Evolutionary conservation across 2,113 vertebrate species (phyloP).

Genomic region (Parotia lawesii): DNA sequence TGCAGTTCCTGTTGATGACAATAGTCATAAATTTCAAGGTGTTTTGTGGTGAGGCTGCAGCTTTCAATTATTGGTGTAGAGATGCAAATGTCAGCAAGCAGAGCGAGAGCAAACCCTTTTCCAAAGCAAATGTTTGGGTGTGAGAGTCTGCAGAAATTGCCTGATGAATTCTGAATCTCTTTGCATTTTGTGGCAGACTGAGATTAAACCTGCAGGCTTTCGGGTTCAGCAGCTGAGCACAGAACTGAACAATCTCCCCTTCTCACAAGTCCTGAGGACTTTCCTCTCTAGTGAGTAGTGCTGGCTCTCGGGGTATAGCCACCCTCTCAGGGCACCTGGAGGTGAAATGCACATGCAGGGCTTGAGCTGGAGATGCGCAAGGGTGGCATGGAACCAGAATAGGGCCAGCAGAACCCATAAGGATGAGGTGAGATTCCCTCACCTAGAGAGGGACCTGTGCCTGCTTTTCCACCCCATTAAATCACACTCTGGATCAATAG

Average conservation of each 20-base stretch:
- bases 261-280: not conserved
- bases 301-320: fast-evolving
- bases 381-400: not conserved
- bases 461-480: conserved; percentile 20
- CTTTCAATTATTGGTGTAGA: not conserved
- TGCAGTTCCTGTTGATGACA: not conserved
- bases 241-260: not conserved
- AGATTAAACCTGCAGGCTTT: not conserved
- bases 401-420: fast-evolving
- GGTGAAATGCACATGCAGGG: fast-evolving
- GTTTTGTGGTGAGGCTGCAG: not conserved
- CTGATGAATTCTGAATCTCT: not conserved
- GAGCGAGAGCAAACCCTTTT: not conserved
- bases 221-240: not conserved
- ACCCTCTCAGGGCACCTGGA: not conserved
- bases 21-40: conserved; percentile 3
- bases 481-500: not conserved
- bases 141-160: not conserved
- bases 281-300: fast-evolving
- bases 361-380: fast-evolving
- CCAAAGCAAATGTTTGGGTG: not conserved
- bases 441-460: not conserved
- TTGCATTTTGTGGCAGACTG: not conserved
- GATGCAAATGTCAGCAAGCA: not conserved
- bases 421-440: not conserved